Percentiles rank a stretch among this genome's conserved stretches.
These are phyloP conservation scores for Tipula vernalis DNA, from an alignment of 2,888 invertebrate genomes.

Conservation along the genomic window DNA sequence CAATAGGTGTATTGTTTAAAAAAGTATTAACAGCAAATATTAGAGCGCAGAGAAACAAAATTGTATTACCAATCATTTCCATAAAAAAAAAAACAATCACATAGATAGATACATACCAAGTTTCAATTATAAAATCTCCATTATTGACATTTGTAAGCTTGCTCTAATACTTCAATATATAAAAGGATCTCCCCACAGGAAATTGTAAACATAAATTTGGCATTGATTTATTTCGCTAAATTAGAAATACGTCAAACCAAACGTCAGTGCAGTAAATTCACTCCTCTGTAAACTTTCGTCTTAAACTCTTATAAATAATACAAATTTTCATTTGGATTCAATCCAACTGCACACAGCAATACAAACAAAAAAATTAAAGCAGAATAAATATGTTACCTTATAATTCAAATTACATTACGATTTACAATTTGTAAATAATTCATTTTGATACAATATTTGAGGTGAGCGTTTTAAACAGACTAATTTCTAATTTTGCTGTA, in stretches of 20 bases:
- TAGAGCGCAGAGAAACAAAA: too few relatives aligned
- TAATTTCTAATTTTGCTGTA: background rate
- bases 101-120: too few relatives aligned
- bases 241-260: background rate
- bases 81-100: too few relatives aligned
- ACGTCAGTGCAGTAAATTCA: background rate
- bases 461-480: background rate
- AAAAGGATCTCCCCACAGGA: too few relatives aligned
- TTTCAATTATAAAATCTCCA: too few relatives aligned
- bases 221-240: background rate
- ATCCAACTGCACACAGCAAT: background rate
- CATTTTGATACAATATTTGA: background rate
- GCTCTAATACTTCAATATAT: too few relatives aligned
- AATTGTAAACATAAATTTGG: background rate
- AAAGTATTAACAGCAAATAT: too few relatives aligned
- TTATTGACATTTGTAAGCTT: too few relatives aligned
- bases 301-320: background rate
- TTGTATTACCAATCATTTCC: too few relatives aligned
- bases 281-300: background rate
- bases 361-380: background rate
- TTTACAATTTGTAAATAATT: background rate
- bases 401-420: background rate
- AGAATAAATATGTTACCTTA: background rate
- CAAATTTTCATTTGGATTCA: background rate
- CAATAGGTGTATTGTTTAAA: too few relatives aligned